Conservation (phyloP, 2,888 invertebrate species). For the Rambutsinella grinnellia region DNA sequence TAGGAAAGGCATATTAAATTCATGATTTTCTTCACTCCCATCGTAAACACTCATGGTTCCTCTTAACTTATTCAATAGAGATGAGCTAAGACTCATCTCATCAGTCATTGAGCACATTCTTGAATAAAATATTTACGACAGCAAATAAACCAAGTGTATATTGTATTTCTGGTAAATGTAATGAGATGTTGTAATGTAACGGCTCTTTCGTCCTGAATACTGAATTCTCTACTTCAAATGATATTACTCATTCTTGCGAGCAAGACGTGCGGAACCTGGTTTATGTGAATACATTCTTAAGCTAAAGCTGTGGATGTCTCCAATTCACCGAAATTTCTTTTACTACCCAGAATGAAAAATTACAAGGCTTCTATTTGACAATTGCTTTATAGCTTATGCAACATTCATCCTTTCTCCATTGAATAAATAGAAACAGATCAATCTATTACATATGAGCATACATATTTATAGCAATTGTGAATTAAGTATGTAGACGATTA, state of each 20-base stretch:
- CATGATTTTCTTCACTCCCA: too few relatives aligned
- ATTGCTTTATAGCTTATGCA: background rate
- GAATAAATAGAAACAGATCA: background rate
- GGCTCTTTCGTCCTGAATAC: background rate
- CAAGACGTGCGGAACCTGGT: background rate
- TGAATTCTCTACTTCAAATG: background rate
- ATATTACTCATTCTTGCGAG: constrained; percentile 10
- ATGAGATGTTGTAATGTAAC: constrained; percentile 24
- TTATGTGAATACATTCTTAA: background rate
- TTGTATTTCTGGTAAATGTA: background rate
- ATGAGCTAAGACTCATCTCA: background rate
- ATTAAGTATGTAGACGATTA: constrained; percentile 40
- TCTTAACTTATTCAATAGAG: background rate
- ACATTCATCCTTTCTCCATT: background rate
- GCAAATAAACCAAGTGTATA: constrained; percentile 1
- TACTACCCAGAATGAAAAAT: constrained; percentile 11
- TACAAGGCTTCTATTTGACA: too few relatives aligned
- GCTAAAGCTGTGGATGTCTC: background rate
- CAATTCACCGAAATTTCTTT: constrained; percentile 4
- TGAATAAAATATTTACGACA: constrained; percentile 29
- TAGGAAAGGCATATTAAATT: too few relatives aligned
- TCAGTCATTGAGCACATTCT: constrained; percentile 1
- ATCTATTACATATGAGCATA: constrained; percentile 11
- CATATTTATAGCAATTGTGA: constrained; percentile 26
- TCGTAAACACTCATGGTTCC: too few relatives aligned